Evolutionary conservation across 2,888 invertebrate genomes (phyloP).

Genomic region (Nomada fucata): DNA sequence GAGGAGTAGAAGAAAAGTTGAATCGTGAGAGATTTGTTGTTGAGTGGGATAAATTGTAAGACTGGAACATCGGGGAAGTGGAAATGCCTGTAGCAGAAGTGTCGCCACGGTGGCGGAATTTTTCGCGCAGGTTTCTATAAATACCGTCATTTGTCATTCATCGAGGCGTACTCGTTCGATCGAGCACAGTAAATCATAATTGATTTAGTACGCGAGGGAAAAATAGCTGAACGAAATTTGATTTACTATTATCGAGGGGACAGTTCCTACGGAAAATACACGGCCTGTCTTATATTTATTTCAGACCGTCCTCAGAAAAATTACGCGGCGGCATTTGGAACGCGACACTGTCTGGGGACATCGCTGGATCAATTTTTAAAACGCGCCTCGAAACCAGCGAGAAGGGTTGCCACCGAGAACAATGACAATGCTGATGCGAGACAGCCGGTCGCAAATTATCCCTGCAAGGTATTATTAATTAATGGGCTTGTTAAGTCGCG

Average conservation of each 20-base stretch:
- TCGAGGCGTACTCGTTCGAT: background rate
- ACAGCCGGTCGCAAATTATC: constrained; percentile 67
- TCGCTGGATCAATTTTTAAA: constrained; percentile 62
- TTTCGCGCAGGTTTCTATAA: constrained; percentile 32
- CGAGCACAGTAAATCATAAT: constrained; percentile 34
- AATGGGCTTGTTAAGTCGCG: constrained; percentile 67
- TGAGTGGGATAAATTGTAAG: background rate
- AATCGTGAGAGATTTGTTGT: too few species aligned
- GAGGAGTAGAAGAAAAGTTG: too few species aligned
- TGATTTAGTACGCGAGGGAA: constrained; percentile 3
- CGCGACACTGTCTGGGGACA: constrained; percentile 20
- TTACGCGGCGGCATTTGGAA: constrained; percentile 1
- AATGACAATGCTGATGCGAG: constrained; percentile 66
- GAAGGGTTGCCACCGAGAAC: constrained; percentile 43
- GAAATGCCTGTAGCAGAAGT: constrained; percentile 16
- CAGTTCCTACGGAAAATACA: too few species aligned
- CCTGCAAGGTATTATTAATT: constrained; percentile 71
- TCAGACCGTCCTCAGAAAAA: constrained; percentile 35
- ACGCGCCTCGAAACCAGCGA: constrained; percentile 33
- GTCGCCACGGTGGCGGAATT: constrained; percentile 21
- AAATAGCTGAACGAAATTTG: background rate
- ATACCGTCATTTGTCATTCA: constrained; percentile 33
- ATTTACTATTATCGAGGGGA: constrained; percentile 2
- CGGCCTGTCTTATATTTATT: constrained; percentile 28
- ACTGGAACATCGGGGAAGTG: background rate